A percentile compares a stretch with the other conserved stretches of the same genome.
These are phyloP conservation scores for Micrasema longulum DNA, from an alignment of 1,140 invertebrate genomes.

Conservation along the genomic window DNA sequence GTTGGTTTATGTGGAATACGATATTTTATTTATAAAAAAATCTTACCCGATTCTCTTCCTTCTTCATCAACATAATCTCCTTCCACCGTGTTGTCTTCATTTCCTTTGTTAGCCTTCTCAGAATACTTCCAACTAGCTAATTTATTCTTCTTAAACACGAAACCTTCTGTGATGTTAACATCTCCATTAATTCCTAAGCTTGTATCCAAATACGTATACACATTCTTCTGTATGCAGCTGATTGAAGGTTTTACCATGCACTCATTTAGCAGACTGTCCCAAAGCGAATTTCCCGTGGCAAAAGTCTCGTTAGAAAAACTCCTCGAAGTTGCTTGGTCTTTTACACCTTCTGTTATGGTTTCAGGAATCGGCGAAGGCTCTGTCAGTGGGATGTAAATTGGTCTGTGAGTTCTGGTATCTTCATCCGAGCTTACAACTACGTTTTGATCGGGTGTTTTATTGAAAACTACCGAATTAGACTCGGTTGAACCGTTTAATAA, in stretches of 20 bases:
- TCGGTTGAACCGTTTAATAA: conserved; percentile 11
- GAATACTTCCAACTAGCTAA: conserved; percentile 70
- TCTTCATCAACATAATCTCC: conserved; percentile 56
- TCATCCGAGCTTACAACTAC: conserved; percentile 11
- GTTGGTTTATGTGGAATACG: too few species aligned
- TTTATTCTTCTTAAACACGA: conserved; percentile 77
- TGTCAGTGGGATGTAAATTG: conserved; percentile 49
- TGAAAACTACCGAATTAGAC: conserved; percentile 14
- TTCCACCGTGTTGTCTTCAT: conserved; percentile 56
- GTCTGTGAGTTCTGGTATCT: background rate
- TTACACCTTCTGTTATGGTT: conserved; percentile 7
- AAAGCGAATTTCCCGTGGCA: conserved; percentile 74
- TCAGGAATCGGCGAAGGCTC: conserved; percentile 9
- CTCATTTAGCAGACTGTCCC: conserved; percentile 77
- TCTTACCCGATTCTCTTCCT: conserved; percentile 60
- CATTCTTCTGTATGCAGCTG: conserved; percentile 81
- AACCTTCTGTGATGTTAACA: conserved; percentile 75
- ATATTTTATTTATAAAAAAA: conserved; percentile 26
- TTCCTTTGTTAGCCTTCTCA: conserved; percentile 62
- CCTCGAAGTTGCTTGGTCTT: background rate
- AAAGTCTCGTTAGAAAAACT: conserved; percentile 62
- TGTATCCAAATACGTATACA: conserved; percentile 76
- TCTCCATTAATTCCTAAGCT: conserved; percentile 74
- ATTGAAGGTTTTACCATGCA: conserved; percentile 75
- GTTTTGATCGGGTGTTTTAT: conserved; percentile 29